phyloP scores from a whole-genome alignment of 1,140 invertebrate genomes.

The Homalodisca vitripennis region DNA sequence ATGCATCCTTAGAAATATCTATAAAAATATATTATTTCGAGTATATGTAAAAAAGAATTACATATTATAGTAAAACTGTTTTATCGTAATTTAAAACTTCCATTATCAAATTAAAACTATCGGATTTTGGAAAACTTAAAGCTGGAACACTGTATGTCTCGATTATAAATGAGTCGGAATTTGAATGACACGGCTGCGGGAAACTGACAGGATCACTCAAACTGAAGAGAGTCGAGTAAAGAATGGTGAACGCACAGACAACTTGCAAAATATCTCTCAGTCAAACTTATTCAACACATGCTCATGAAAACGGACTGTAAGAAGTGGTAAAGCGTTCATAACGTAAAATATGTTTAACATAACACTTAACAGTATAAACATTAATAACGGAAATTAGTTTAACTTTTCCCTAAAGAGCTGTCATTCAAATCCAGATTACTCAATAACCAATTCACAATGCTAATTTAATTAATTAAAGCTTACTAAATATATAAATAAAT shows the following conservation, averaged over 20 bases:
- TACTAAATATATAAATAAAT: constrained; percentile 18
- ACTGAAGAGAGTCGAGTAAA: too few relatives aligned
- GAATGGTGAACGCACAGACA: too few relatives aligned
- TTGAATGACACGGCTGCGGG: too few relatives aligned
- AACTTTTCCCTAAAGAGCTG: neutral
- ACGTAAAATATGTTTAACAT: neutral
- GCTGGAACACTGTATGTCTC: too few relatives aligned
- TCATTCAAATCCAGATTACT: too few relatives aligned
- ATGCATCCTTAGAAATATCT: neutral
- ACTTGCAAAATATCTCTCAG: too few relatives aligned
- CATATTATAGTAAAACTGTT: neutral
- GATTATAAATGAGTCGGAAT: too few relatives aligned
- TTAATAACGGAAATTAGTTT: neutral
- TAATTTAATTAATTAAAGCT: constrained; percentile 14
- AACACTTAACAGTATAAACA: neutral
- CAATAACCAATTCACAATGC: neutral
- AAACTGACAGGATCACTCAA: too few relatives aligned
- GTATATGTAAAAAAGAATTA: too few relatives aligned
- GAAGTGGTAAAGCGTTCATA: neutral
- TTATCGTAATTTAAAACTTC: neutral
- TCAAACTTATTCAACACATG: too few relatives aligned
- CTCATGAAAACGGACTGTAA: neutral
- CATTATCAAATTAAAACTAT: constrained; percentile 9
- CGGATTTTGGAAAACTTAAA: too few relatives aligned
- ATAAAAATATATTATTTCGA: constrained; percentile 11